phyloP scores from a whole-genome alignment of 2,888 invertebrate species.

The Drosophila monieri region DNA sequence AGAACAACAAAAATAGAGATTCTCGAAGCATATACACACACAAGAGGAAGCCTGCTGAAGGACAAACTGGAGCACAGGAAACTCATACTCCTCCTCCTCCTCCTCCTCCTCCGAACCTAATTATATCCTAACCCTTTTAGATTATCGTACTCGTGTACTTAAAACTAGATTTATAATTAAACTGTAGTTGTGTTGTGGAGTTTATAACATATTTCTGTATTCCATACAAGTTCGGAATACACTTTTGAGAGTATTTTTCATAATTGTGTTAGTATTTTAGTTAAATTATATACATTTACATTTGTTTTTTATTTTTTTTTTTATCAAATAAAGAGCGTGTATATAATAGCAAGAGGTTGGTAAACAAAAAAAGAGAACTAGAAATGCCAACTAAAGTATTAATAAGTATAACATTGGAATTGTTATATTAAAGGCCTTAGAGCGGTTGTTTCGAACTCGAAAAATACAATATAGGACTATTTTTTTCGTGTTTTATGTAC shows the following conservation, averaged over 20 bases:
- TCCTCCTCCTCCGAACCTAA: constrained; percentile 21
- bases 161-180: constrained; percentile 30
- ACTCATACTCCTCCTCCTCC: constrained; percentile 25
- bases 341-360: constrained; percentile 48
- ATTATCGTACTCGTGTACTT: constrained; percentile 21
- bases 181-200: constrained; percentile 35
- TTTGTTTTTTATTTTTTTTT: constrained; percentile 19
- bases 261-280: constrained; percentile 66
- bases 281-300: constrained; percentile 51
- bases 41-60: constrained; percentile 54
- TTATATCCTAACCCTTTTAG: constrained; percentile 13
- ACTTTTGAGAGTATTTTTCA: constrained; percentile 39
- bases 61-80: constrained; percentile 29
- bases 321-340: constrained; percentile 49
- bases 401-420: constrained; percentile 43
- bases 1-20: constrained; percentile 81
- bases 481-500: constrained; percentile 51
- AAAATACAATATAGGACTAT: constrained; percentile 26
- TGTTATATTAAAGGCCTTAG: constrained; percentile 45
- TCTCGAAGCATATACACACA: constrained; percentile 82
- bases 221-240: neutral
- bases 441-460: constrained; percentile 12
- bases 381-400: constrained; percentile 40
- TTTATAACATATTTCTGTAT: constrained; percentile 27
- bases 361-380: constrained; percentile 47